Conservation (phyloP, 2,797 vertebrate species). For the Alouatta caraya region DNA sequence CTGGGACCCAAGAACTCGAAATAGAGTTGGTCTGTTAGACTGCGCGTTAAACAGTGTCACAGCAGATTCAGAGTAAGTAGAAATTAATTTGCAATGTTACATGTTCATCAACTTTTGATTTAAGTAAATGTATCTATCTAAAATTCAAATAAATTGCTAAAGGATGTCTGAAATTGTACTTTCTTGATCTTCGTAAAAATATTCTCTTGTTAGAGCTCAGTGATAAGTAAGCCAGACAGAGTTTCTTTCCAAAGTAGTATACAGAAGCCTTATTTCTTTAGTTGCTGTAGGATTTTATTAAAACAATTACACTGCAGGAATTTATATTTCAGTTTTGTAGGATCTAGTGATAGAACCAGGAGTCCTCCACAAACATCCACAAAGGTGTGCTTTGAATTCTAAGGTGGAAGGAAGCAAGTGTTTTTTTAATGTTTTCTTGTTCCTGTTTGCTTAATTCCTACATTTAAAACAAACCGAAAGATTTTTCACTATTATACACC, state of each 20-base stretch:
- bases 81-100: neutral
- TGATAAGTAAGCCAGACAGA: neutral
- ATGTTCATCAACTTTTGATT: neutral
- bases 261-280: neutral
- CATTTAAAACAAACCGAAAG: neutral
- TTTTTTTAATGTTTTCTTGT: neutral
- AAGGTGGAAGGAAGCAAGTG: neutral
- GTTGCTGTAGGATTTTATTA: neutral
- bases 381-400: neutral
- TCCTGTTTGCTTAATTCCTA: neutral
- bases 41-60: conserved; percentile 94
- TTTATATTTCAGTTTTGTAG: neutral
- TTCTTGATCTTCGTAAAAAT: neutral
- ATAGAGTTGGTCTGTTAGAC: conserved; percentile 91
- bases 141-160: neutral
- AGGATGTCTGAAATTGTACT: neutral
- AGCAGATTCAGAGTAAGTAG: conserved; percentile 92
- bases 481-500: neutral
- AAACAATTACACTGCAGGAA: neutral
- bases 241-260: neutral
- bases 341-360: neutral
- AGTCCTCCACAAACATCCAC: rapidly evolving
- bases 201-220: neutral
- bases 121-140: rapidly evolving
- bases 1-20: conserved; percentile 95